A percentile compares a stretch with the other conserved stretches of the same genome.
These are phyloP conservation scores for Pardalotus punctatus DNA, from an alignment of 2,113 vertebrate genomes.

Conservation along the genomic window DNA sequence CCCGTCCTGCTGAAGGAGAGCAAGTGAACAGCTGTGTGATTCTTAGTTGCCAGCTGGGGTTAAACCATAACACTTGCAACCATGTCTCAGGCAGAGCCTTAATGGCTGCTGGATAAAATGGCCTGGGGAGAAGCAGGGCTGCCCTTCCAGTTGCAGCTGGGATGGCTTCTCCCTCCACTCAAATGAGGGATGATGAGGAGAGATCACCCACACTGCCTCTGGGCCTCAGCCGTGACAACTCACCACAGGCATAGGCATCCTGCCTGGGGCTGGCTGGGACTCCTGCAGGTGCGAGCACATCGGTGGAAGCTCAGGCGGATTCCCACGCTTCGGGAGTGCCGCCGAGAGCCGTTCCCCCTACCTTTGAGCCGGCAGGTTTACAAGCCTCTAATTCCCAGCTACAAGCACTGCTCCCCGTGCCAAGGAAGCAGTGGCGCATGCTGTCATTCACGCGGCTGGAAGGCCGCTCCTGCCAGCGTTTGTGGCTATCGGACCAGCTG, in stretches of 20 bases:
- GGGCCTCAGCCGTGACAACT: not conserved
- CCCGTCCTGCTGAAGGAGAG: not conserved
- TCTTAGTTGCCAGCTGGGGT: not conserved
- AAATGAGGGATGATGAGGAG: not conserved
- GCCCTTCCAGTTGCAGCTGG: not conserved
- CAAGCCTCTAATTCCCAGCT: constrained; percentile 68
- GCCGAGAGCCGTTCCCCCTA: not conserved
- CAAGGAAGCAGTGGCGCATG: constrained; percentile 66
- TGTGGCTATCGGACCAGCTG: constrained; percentile 63
- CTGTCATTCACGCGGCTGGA: constrained; percentile 75
- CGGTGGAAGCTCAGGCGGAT: not conserved
- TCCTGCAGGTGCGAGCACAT: not conserved
- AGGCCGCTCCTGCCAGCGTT: constrained; percentile 68
- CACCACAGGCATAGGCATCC: rapidly evolving
- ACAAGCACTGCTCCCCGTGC: constrained; percentile 56
- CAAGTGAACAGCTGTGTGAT: not conserved
- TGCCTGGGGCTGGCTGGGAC: rapidly evolving
- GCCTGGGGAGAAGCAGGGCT: not conserved
- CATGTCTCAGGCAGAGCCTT: not conserved
- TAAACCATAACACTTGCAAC: not conserved
- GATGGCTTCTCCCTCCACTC: not conserved
- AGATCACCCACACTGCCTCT: not conserved
- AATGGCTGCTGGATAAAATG: not conserved
- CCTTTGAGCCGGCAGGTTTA: constrained; percentile 44
- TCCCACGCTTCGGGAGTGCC: not conserved